A percentile compares a stretch with the other conserved stretches of the same genome.
phyloP scores from a whole-genome alignment of 1,140 invertebrate species.

The Drosophila sucinea region DNA sequence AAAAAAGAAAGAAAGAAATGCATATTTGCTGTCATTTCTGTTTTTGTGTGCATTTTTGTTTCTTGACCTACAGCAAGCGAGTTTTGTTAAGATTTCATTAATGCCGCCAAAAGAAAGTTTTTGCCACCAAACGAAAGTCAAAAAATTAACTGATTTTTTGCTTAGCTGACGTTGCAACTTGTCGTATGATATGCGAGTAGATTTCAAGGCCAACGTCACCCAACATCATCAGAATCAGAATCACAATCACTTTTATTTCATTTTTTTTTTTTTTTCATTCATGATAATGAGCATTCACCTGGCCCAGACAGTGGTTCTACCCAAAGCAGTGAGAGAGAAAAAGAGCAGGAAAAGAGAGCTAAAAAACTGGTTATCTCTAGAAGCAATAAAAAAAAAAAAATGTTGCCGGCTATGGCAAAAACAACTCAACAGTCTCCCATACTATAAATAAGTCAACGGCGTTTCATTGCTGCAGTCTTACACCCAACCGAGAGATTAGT shows the following conservation, averaged over 20 bases:
- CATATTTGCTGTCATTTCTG: neutral
- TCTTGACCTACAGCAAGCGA: conserved; percentile 8
- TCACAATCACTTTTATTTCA: conserved; percentile 41
- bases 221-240: conserved; percentile 24
- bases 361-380: conserved; percentile 10
- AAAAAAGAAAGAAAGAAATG: neutral
- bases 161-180: neutral
- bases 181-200: conserved; percentile 4
- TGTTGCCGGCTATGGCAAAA: conserved; percentile 16
- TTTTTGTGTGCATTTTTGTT: neutral
- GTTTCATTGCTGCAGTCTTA: conserved; percentile 6
- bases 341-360: conserved; percentile 1
- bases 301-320: conserved; percentile 11
- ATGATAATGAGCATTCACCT: conserved; percentile 53
- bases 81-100: neutral
- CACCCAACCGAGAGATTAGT: conserved; percentile 2
- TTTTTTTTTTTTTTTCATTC: conserved; percentile 66
- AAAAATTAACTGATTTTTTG: neutral
- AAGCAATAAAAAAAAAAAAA: conserved; percentile 4
- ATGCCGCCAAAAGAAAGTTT: neutral
- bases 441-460: conserved; percentile 1
- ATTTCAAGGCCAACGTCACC: conserved; percentile 40
- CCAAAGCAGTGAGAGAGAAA: neutral
- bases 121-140: conserved; percentile 1
- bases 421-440: conserved; percentile 12